Conservation (phyloP, 1,140 invertebrate genomes). For the Rhyacophila brunnea region DNA sequence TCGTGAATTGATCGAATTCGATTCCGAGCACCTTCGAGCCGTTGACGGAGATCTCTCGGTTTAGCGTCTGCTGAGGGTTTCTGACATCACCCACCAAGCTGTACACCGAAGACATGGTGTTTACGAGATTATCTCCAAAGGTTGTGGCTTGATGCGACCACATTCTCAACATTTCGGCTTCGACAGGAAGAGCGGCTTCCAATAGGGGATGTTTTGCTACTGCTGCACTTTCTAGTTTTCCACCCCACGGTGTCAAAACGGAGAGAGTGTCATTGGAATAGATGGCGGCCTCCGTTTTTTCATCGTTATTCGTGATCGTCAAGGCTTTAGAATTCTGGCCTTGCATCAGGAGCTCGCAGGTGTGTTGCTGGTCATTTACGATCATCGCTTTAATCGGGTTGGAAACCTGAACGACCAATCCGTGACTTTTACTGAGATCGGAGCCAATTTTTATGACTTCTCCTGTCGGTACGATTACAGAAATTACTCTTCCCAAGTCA, state of each 20-base stretch:
- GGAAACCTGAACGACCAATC: constrained; percentile 69
- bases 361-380: constrained; percentile 55
- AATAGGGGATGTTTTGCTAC: constrained; percentile 82
- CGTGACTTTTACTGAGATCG: constrained; percentile 70
- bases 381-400: constrained; percentile 44
- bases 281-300: constrained; percentile 68
- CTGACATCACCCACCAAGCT: constrained; percentile 79
- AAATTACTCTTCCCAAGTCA: constrained; percentile 76
- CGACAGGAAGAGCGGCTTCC: constrained; percentile 83
- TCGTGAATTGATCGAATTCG: constrained; percentile 86
- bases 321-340: constrained; percentile 58
- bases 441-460: constrained; percentile 79
- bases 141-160: constrained; percentile 78
- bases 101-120: constrained; percentile 77
- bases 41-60: constrained; percentile 83
- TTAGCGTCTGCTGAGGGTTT: constrained; percentile 78
- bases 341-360: constrained; percentile 55
- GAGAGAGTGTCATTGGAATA: constrained; percentile 77
- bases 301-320: constrained; percentile 60
- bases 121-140: constrained; percentile 71
- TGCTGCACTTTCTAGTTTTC: constrained; percentile 70
- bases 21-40: constrained; percentile 79
- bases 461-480: constrained; percentile 85
- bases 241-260: constrained; percentile 66
- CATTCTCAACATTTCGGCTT: constrained; percentile 88